Conservation (phyloP, 2,888 invertebrate genomes). For the Cosmia pyralina region DNA sequence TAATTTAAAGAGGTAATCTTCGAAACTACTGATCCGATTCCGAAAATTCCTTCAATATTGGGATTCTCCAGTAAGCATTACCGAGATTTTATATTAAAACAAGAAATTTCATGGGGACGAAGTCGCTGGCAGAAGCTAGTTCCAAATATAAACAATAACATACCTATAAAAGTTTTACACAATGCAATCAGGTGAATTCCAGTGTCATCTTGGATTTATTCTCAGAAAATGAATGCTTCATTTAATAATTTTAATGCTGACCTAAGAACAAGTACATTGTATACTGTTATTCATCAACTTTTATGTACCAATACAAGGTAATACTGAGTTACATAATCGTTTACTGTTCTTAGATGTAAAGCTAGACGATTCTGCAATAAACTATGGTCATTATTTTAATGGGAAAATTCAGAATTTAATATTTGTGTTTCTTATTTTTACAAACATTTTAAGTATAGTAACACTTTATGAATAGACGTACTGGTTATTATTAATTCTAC, state of each 20-base stretch:
- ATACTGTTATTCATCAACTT: conserved; percentile 24
- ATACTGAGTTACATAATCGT: conserved; percentile 16
- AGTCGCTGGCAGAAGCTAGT: background rate
- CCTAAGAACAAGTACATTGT: conserved; percentile 25
- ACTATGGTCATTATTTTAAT: conserved; percentile 11
- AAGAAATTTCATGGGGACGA: background rate
- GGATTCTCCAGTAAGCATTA: too few relatives aligned
- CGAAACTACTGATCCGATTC: background rate
- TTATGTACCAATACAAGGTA: conserved; percentile 32
- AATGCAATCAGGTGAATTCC: conserved; percentile 30
- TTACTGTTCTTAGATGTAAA: conserved; percentile 32
- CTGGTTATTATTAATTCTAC: background rate
- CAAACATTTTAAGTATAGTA: background rate
- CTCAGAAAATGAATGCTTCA: conserved; percentile 37
- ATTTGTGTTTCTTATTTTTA: background rate
- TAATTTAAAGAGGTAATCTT: background rate
- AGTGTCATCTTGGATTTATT: conserved; percentile 21
- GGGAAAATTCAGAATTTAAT: background rate
- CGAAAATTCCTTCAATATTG: background rate
- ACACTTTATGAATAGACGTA: background rate
- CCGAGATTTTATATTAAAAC: background rate
- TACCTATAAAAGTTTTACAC: conserved; percentile 24
- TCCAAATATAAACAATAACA: background rate
- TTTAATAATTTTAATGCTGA: conserved; percentile 52
- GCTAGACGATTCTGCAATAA: conserved; percentile 5